Percentiles rank a stretch among this genome's conserved stretches.
phyloP scores from a whole-genome alignment of 2,797 vertebrate genomes.

The Catamblyrhynchus diadema region DNA sequence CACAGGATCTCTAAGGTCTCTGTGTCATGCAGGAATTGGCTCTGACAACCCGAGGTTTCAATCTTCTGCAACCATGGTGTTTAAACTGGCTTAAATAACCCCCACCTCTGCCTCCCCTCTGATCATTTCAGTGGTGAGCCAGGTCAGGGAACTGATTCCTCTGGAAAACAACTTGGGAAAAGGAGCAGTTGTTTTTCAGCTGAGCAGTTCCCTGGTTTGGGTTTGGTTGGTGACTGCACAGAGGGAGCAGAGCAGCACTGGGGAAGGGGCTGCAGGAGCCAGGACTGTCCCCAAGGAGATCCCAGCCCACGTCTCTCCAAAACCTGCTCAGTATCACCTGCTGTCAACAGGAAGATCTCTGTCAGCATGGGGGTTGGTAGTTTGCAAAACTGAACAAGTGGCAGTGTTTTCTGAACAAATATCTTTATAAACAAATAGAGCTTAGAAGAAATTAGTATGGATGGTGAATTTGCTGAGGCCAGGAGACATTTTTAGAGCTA shows the following conservation, averaged over 20 bases:
- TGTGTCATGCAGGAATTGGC: neutral
- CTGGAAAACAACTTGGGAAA: neutral
- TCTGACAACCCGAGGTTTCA: neutral
- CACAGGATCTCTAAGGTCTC: neutral
- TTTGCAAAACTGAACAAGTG: neutral
- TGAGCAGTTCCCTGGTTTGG: neutral
- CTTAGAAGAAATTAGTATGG: neutral
- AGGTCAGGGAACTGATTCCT: neutral
- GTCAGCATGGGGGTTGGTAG: neutral
- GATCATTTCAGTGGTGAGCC: neutral
- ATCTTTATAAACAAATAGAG: neutral
- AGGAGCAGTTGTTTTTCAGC: conserved; percentile 1
- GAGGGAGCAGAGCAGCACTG: neutral
- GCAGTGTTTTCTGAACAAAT: neutral
- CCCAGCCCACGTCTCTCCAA: neutral
- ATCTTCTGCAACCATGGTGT: neutral
- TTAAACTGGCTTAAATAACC: neutral
- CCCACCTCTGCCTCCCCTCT: neutral
- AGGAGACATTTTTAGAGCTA: neutral
- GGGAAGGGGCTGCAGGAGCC: neutral
- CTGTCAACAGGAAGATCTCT: neutral
- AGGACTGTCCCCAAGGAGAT: neutral
- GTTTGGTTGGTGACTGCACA: neutral
- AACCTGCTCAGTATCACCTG: neutral
- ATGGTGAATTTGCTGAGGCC: neutral